These are phyloP conservation scores for Calyptommatus sinebrachiatus DNA, from an alignment of 2,113 vertebrate genomes.

Conservation along the genomic window DNA sequence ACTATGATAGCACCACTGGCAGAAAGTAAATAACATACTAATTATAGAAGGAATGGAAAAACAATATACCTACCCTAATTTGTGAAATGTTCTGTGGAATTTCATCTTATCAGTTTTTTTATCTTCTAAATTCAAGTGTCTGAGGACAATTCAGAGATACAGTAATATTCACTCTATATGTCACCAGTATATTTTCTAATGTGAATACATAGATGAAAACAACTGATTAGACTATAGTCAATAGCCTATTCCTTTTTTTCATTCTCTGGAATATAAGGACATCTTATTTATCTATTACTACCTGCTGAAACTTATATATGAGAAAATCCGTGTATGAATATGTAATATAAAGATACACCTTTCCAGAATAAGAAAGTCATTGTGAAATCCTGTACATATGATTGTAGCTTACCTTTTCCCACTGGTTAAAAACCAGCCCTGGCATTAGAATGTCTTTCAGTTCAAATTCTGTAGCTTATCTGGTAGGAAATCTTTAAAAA, in stretches of 20 bases:
- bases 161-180: constrained; percentile 61
- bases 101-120: constrained; percentile 79
- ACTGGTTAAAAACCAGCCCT: constrained; percentile 60
- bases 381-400: constrained; percentile 53
- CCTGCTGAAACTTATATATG: constrained; percentile 42
- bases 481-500: constrained; percentile 56
- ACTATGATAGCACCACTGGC: constrained; percentile 73
- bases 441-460: constrained; percentile 57
- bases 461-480: constrained; percentile 60
- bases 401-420: constrained; percentile 57
- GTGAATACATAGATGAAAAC: constrained; percentile 61
- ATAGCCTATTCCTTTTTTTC: constrained; percentile 55
- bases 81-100: constrained; percentile 69
- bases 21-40: constrained; percentile 59
- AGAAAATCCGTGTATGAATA: constrained; percentile 21
- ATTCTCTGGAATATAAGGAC: constrained; percentile 53
- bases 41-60: constrained; percentile 67
- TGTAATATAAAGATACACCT: constrained; percentile 59
- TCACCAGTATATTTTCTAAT: constrained; percentile 62
- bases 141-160: constrained; percentile 72
- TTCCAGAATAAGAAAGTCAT: constrained; percentile 50
- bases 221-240: constrained; percentile 60
- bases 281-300: constrained; percentile 46
- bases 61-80: constrained; percentile 58
- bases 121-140: constrained; percentile 88